Percentiles rank a stretch among this genome's conserved stretches.
phyloP scores from a whole-genome alignment of 2,113 vertebrate genomes.

The Jacana jacana region DNA sequence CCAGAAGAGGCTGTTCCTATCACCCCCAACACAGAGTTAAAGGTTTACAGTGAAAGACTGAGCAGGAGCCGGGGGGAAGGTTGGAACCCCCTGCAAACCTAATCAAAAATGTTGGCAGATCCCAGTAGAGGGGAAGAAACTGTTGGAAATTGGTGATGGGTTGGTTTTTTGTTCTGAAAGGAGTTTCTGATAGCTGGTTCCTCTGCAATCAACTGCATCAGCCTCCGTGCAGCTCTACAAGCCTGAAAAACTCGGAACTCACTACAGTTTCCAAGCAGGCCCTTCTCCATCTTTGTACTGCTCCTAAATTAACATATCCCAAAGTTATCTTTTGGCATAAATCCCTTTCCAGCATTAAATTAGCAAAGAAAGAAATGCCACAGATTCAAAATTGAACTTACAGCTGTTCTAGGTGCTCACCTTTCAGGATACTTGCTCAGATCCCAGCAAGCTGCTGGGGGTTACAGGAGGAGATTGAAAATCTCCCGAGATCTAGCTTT shows the following conservation, averaged over 20 bases:
- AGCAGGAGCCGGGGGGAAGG: neutral
- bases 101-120: neutral
- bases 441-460: neutral
- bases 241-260: neutral
- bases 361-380: neutral
- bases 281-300: neutral
- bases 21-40: neutral
- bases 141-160: neutral
- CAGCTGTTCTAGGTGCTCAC: neutral
- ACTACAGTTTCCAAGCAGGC: neutral
- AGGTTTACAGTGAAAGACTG: neutral
- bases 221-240: neutral
- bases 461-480: neutral
- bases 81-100: neutral
- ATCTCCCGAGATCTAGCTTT: neutral
- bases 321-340: neutral
- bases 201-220: neutral
- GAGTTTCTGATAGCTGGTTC: neutral
- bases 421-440: neutral
- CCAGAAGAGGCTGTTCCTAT: neutral
- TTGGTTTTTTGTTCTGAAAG: neutral
- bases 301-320: neutral
- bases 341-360: neutral
- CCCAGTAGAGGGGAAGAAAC: neutral
- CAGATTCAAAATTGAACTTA: neutral